Percentiles rank a stretch among this genome's conserved stretches.
Evolutionary conservation across 2,113 vertebrate genomes (phyloP).

Genomic region (Morone saxatilis): DNA sequence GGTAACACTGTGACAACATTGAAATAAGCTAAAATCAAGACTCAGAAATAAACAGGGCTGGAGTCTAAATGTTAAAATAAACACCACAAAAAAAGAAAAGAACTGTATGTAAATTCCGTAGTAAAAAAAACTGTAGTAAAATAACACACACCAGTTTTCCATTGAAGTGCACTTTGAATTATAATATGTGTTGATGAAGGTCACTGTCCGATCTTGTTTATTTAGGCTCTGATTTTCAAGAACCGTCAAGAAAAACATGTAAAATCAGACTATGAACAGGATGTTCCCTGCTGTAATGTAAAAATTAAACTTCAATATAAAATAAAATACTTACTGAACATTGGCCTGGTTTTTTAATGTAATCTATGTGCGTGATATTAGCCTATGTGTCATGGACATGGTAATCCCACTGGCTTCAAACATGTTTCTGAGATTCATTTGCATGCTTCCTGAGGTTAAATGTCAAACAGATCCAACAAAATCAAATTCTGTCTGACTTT

Average conservation of each 20-base stretch:
- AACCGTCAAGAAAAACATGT: background rate
- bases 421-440: too few species aligned
- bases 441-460: background rate
- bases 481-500: background rate
- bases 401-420: too few species aligned
- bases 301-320: background rate
- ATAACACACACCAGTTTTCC: background rate
- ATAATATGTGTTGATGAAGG: background rate
- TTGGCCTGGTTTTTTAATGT: background rate
- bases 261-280: background rate
- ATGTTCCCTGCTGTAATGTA: background rate
- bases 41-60: background rate
- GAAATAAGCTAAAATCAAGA: background rate
- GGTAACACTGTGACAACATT: background rate
- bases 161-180: conserved; percentile 6
- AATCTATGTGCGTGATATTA: background rate
- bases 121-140: background rate
- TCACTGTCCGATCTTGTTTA: conserved; percentile 10
- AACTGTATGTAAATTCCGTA: background rate
- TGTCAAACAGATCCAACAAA: background rate
- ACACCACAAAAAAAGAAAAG: background rate
- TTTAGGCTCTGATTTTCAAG: background rate
- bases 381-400: background rate
- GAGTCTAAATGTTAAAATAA: background rate
- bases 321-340: background rate